Conservation (phyloP, 1,140 invertebrate genomes). For the Atopsyche davidsoni region DNA sequence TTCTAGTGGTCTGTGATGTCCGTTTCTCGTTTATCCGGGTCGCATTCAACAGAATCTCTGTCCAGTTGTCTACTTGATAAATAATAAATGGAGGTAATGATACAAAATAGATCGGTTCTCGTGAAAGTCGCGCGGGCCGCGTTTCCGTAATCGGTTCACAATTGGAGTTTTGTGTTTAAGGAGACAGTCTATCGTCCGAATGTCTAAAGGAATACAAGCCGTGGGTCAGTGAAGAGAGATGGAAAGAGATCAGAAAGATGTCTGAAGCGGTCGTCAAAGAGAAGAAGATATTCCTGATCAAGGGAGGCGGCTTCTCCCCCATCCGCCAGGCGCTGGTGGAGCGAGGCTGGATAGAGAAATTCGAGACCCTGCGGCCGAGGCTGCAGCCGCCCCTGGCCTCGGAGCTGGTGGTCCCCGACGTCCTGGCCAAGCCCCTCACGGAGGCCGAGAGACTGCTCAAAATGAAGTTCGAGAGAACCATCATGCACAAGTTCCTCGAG, state of each 20-base stretch:
- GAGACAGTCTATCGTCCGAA: slow-evolving; percentile 23
- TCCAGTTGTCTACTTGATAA: too few relatives aligned
- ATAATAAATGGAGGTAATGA: too few relatives aligned
- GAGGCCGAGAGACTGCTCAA: slow-evolving; percentile 37
- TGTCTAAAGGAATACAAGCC: slow-evolving; percentile 39
- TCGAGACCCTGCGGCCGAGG: slow-evolving; percentile 48
- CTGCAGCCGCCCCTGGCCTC: slow-evolving; percentile 28
- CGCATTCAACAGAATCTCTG: too few relatives aligned
- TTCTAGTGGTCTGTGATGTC: too few relatives aligned
- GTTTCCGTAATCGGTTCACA: too few relatives aligned
- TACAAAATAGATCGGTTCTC: too few relatives aligned
- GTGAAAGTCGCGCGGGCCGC: too few relatives aligned
- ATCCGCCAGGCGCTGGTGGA: slow-evolving; percentile 50
- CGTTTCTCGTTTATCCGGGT: too few relatives aligned
- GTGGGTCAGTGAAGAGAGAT: slow-evolving; percentile 44
- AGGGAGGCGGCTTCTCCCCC: slow-evolving; percentile 48
- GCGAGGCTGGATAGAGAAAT: slow-evolving; percentile 60
- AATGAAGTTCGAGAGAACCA: slow-evolving; percentile 54
- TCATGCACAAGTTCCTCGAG: slow-evolving; percentile 59
- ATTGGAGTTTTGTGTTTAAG: slow-evolving; percentile 14
- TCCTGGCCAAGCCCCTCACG: slow-evolving; percentile 33
- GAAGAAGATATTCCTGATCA: slow-evolving; percentile 47
- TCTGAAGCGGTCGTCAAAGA: slow-evolving; percentile 44
- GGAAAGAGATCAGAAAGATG: slow-evolving; percentile 47
- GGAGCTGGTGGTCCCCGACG: slow-evolving; percentile 10